These are phyloP conservation scores for Brienomyrus brachyistius DNA, from an alignment of 2,113 vertebrate genomes.

Conservation along the genomic window DNA sequence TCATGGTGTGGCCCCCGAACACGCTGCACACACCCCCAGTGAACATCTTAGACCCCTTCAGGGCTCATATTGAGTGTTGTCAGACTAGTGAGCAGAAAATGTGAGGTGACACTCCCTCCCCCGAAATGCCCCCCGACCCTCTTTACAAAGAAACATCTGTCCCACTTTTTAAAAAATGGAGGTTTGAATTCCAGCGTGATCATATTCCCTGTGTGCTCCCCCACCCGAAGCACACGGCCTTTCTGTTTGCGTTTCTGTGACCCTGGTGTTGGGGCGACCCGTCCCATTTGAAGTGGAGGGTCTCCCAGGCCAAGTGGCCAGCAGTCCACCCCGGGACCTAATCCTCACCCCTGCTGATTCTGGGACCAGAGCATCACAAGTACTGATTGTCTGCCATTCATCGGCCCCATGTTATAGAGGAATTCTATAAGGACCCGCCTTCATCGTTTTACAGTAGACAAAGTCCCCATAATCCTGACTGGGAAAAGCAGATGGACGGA, in stretches of 20 bases:
- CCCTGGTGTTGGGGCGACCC: background rate
- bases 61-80: slow-evolving; percentile 3
- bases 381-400: background rate
- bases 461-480: background rate
- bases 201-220: background rate
- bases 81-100: background rate
- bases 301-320: background rate
- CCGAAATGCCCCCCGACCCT: background rate
- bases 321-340: background rate
- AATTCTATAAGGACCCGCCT: background rate
- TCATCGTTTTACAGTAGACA: background rate
- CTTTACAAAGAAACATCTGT: slow-evolving; percentile 10
- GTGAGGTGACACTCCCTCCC: background rate
- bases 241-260: background rate
- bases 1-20: background rate
- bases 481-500: background rate
- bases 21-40: background rate
- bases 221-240: background rate
- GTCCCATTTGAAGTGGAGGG: background rate
- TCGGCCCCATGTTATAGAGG: background rate
- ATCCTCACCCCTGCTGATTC: background rate
- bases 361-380: background rate
- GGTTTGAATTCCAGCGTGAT: background rate
- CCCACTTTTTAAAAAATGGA: background rate
- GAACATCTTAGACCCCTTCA: background rate